Evolutionary conservation across 2,797 vertebrate species (phyloP).

Genomic region (Malurus splendens): DNA sequence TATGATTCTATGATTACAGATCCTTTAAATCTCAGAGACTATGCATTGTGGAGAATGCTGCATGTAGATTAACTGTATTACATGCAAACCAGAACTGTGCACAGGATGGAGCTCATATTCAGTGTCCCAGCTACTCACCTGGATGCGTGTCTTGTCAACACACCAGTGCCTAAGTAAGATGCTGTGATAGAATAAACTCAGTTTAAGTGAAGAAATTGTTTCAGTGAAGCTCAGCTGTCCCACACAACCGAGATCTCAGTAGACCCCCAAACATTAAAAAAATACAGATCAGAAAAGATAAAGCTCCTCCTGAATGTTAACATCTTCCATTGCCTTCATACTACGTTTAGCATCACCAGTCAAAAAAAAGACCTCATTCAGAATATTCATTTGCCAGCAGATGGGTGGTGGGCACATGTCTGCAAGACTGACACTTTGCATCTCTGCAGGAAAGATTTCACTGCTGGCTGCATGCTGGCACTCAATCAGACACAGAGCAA

Average conservation of each 20-base stretch:
- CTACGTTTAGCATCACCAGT: fast-evolving
- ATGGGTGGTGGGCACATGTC: background rate
- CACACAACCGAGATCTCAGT: background rate
- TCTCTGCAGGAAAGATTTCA: background rate
- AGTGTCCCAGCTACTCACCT: background rate
- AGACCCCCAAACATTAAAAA: background rate
- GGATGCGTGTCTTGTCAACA: background rate
- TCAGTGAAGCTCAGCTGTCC: background rate
- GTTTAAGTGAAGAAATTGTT: background rate
- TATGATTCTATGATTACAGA: background rate
- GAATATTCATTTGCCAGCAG: background rate
- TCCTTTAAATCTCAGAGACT: background rate
- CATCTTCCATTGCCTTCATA: fast-evolving
- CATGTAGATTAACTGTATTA: background rate
- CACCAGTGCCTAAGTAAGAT: background rate
- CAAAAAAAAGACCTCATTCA: background rate
- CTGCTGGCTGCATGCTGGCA: background rate
- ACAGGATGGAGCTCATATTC: background rate
- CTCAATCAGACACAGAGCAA: background rate
- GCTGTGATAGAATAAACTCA: background rate
- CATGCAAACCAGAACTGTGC: background rate
- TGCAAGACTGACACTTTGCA: background rate
- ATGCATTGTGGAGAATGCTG: background rate
- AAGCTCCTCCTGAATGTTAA: background rate
- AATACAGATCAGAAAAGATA: background rate